Base-by-base conservation (phyloP, 64 coral and sea anemone genomes). In the Dendronephthya gigantea region DNA sequence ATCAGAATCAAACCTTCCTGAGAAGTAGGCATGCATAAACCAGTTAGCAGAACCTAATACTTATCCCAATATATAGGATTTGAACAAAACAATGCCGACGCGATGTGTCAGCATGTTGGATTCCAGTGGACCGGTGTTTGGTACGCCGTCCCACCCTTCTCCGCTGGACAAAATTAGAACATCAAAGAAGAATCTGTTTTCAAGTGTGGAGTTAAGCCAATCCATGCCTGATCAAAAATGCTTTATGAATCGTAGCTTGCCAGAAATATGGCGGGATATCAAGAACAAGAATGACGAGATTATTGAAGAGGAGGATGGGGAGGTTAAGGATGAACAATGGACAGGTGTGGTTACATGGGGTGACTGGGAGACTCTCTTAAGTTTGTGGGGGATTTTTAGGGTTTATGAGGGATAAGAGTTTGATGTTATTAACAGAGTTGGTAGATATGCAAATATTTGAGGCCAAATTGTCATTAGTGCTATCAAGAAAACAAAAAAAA, bases 131-230 rank as follows among this genome's bases (percentile, higher is more conserved):
- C 72, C 72, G 37, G 37, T 39, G 4, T 93, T 97, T 91, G 94
- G 94, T 8, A 89, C 86, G 10, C 89, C 94, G 50, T 88, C 88
- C 17, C 92, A 93, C 84, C 94, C 94, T 4, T 97, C 94, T 17
- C 94, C 94, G 0, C 29, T 97, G 14, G 94, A 93, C 69, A 89
- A 91, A 23, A 97, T 97, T 34, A 87, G 94, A 4, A 55, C 88
- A 25, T 84, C 86, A 12, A 86, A 87, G 40, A 82, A 48, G 13
- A 84, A 65, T 22, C 50, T 84, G 23, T 84, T 84, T 15, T 27
- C 49, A 22, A 90, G 91, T 58, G 79, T 92, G 34, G 94, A 89
- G 4, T 52, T 93, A 9, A 91, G 41, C 36, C 72, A 79, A 9
- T 79, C 32, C 14, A 79, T 79, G 72, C 72, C 72, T 28, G 72